Evolutionary conservation across 2,888 invertebrate genomes (phyloP).

Genomic region (Xiphydria camelus): DNA sequence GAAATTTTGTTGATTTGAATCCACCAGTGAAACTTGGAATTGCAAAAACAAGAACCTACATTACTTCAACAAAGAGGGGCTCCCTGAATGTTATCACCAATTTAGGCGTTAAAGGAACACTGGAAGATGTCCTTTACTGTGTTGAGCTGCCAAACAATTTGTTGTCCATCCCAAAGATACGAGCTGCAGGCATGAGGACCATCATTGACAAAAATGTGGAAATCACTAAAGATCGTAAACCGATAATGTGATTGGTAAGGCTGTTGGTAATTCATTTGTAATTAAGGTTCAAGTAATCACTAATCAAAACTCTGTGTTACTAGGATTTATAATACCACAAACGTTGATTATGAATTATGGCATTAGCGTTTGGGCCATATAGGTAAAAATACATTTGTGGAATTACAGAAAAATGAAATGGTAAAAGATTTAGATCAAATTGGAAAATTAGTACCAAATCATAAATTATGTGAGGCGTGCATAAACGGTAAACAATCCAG

Average conservation of each 20-base stretch:
- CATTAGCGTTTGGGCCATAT: background rate
- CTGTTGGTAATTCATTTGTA: background rate
- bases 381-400: background rate
- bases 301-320: background rate
- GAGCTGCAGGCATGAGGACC: background rate
- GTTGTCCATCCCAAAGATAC: background rate
- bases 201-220: background rate
- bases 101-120: too few relatives aligned
- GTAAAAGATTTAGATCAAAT: background rate
- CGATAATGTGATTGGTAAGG: background rate
- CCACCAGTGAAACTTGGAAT: too few relatives aligned
- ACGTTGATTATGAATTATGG: background rate
- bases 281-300: background rate
- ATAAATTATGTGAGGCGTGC: background rate
- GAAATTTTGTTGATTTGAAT: too few relatives aligned
- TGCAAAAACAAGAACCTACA: too few relatives aligned
- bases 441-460: background rate
- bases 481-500: background rate
- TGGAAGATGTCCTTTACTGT: too few relatives aligned
- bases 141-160: background rate
- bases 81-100: too few relatives aligned
- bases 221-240: background rate
- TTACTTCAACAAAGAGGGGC: too few relatives aligned
- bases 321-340: background rate
- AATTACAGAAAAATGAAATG: background rate